Evolutionary conservation across 2,888 invertebrate genomes (phyloP), one percentile per base, ranked within the genome.

Genomic region (Eupeodes luniger): DNA sequence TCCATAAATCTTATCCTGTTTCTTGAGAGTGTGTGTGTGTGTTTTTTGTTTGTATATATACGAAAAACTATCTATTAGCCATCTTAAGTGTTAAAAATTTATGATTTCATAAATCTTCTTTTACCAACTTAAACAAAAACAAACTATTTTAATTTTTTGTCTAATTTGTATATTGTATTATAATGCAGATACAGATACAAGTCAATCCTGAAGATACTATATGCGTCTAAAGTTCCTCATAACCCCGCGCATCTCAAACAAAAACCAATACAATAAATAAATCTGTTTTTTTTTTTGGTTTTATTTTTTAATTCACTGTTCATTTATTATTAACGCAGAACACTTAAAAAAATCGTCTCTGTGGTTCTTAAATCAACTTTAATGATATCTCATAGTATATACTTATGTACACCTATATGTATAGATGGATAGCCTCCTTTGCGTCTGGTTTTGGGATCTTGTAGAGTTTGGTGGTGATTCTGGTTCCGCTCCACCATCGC

Each of bases 311-410:
- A 40, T 74, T 62, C 47, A 49, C 62, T 62, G 59, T 85, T 76
- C 75, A 80, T 87, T 80, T 87, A 83, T 87, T 87, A 84, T 84
- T 84, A 72, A 82, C 78, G 82, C 78, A 75, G 74, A 82, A 67
- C 55, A 75, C 72, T 72, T 67, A 69, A 59, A 79, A 83, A 88
- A 81, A 74, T 84, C 78, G 34, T 85, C 77, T 57, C 81, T 75
- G 84, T 67, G 74, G 81, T 81, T 88, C 81, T 76, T 88, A 88
- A 88, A 88, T 88, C 84, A 84, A 78, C 55, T 78, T 84, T 64
- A 74, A 88, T 74, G 81, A 69, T 69, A 72, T 64, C 53, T 59
- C 36, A 67, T 62, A 9, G 59, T 34, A 40, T 40, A 5, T 40
- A 40, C 40, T 27, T 7, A 40, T 40, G 40, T 40, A 7, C 7